Conservation (phyloP, 2,888 invertebrate genomes). For the Amblyjoppa fuscipennis region DNA sequence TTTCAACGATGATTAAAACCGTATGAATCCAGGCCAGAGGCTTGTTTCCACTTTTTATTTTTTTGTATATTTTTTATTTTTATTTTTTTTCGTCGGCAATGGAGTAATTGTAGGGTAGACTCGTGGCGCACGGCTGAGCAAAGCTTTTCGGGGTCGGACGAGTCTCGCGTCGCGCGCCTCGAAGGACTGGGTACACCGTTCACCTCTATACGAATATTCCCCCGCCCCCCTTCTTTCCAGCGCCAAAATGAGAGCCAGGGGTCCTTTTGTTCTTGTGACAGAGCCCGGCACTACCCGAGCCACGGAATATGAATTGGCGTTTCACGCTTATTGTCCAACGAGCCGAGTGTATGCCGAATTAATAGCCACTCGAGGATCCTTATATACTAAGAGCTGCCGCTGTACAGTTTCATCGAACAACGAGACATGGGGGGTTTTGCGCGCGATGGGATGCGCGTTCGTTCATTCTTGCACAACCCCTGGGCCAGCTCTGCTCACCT, state of each 20-base stretch:
- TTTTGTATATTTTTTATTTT: slow-evolving; percentile 30
- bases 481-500: slow-evolving; percentile 65
- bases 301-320: slow-evolving; percentile 83
- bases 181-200: slow-evolving; percentile 49
- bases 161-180: slow-evolving; percentile 31
- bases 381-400: slow-evolving; percentile 70
- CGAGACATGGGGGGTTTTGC: slow-evolving; percentile 53
- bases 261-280: slow-evolving; percentile 75
- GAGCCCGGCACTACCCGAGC: slow-evolving; percentile 75
- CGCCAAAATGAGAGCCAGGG: slow-evolving; percentile 57
- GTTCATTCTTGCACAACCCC: slow-evolving; percentile 65
- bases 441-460: slow-evolving; percentile 43
- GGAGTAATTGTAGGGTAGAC: slow-evolving; percentile 58
- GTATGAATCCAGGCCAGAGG: slow-evolving; percentile 16
- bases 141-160: slow-evolving; percentile 47
- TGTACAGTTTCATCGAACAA: slow-evolving; percentile 37
- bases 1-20: slow-evolving; percentile 44
- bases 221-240: slow-evolving; percentile 67
- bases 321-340: slow-evolving; percentile 83
- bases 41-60: neutral
- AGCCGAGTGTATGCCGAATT: slow-evolving; percentile 82
- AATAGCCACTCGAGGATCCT: slow-evolving; percentile 82
- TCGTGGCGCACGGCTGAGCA: slow-evolving; percentile 46
- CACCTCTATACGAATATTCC: slow-evolving; percentile 27
- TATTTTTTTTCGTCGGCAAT: slow-evolving; percentile 37